Conservation (phyloP, 1,140 invertebrate genomes). For the Leptoteleia sp. region DNA sequence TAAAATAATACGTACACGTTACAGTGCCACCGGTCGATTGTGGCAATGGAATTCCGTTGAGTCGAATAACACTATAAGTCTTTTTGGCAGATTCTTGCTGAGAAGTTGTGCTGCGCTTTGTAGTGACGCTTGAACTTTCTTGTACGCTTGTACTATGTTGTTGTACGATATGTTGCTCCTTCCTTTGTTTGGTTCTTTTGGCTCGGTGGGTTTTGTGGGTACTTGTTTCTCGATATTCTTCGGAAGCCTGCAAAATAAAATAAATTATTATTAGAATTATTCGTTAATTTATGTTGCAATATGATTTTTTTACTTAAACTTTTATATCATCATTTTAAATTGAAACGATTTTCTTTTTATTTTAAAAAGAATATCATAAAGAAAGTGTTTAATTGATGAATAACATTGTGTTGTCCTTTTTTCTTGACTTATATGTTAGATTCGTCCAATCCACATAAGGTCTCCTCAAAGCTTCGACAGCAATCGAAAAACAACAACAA, state of each 20-base stretch:
- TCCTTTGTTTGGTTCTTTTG: conserved; percentile 72
- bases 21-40: conserved; percentile 86
- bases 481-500: too few relatives aligned
- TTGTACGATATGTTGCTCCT: conserved; percentile 74
- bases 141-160: conserved; percentile 26
- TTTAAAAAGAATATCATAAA: too few relatives aligned
- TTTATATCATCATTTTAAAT: too few relatives aligned
- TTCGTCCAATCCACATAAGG: too few relatives aligned
- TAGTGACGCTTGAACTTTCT: too few relatives aligned
- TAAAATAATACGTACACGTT: conserved; percentile 82
- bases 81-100: conserved; percentile 70
- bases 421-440: too few relatives aligned
- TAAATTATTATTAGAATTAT: neutral
- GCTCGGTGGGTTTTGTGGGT: conserved; percentile 76
- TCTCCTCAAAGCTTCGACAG: too few relatives aligned
- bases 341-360: too few relatives aligned
- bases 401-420: too few relatives aligned
- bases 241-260: conserved; percentile 76
- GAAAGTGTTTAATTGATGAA: too few relatives aligned
- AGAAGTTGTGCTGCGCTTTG: conserved; percentile 70
- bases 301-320: too few relatives aligned
- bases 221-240: conserved; percentile 77
- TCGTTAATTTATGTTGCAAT: too few relatives aligned
- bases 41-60: conserved; percentile 88
- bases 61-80: conserved; percentile 84